These are phyloP conservation scores for Eufriesea mexicana DNA, from an alignment of 1,140 invertebrate species.

Conservation along the genomic window DNA sequence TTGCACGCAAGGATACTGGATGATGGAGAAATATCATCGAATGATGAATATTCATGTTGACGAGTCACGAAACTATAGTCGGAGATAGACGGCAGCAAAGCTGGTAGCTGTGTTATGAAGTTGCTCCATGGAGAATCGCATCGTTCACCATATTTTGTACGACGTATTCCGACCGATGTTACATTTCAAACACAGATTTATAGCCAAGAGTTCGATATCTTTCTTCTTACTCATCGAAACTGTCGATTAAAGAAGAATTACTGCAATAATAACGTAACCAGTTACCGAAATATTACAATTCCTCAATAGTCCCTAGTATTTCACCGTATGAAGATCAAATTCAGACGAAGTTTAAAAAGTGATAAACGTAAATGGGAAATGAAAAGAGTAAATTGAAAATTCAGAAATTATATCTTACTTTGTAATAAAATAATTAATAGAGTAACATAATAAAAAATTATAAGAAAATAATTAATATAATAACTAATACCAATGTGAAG, in stretches of 20 bases:
- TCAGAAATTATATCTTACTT: too few species aligned
- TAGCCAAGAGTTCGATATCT: constrained; percentile 53
- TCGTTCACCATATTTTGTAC: constrained; percentile 80
- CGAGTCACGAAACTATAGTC: constrained; percentile 78
- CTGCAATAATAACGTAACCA: too few species aligned
- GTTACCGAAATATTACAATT: too few species aligned
- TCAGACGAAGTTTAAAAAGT: too few species aligned
- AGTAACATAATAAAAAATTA: too few species aligned
- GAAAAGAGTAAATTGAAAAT: too few species aligned
- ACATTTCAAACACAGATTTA: constrained; percentile 41
- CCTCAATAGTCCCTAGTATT: too few species aligned
- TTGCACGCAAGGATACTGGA: constrained; percentile 59
- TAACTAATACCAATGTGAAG: too few species aligned
- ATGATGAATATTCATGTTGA: constrained; percentile 83
- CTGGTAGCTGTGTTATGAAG: constrained; percentile 77
- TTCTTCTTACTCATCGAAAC: background rate
- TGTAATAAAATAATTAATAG: too few species aligned
- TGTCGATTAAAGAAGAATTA: background rate
- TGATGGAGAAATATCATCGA: constrained; percentile 82
- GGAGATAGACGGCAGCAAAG: constrained; percentile 74
- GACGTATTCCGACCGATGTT: constrained; percentile 74
- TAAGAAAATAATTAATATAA: too few species aligned
- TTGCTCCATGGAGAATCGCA: constrained; percentile 81
- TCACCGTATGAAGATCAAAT: too few species aligned
- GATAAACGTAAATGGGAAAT: too few species aligned